Conservation (phyloP, 2,113 vertebrate species). For the Accipiter virgatus region DNA sequence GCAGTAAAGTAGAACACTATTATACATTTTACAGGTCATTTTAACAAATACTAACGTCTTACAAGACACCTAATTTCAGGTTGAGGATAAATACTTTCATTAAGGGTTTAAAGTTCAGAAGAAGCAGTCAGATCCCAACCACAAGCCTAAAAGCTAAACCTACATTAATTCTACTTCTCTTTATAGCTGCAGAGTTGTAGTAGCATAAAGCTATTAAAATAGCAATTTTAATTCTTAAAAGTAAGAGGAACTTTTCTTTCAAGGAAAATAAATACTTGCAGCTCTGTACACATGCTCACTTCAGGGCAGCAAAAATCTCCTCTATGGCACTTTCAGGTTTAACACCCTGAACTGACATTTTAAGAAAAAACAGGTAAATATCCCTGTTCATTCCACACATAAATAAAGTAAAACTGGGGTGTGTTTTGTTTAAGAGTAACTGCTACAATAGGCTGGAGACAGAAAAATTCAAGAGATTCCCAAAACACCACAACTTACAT, state of each 20-base stretch:
- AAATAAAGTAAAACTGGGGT: background rate
- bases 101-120: background rate
- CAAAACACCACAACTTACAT: slow-evolving; percentile 76
- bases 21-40: background rate
- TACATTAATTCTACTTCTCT: background rate
- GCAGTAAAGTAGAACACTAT: background rate
- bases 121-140: background rate
- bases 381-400: background rate
- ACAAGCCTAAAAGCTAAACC: background rate
- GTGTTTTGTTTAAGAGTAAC: background rate
- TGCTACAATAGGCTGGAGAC: background rate
- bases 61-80: background rate
- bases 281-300: background rate
- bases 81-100: background rate
- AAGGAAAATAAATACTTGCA: background rate
- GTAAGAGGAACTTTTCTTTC: background rate
- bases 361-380: background rate
- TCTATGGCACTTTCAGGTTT: background rate
- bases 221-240: background rate
- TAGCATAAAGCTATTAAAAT: background rate
- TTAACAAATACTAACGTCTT: background rate
- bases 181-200: background rate
- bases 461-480: background rate
- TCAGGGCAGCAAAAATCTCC: background rate
- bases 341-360: background rate